Base-by-base conservation (phyloP, 2,113 vertebrate genomes). In the Nesospiza acunhae region DNA sequence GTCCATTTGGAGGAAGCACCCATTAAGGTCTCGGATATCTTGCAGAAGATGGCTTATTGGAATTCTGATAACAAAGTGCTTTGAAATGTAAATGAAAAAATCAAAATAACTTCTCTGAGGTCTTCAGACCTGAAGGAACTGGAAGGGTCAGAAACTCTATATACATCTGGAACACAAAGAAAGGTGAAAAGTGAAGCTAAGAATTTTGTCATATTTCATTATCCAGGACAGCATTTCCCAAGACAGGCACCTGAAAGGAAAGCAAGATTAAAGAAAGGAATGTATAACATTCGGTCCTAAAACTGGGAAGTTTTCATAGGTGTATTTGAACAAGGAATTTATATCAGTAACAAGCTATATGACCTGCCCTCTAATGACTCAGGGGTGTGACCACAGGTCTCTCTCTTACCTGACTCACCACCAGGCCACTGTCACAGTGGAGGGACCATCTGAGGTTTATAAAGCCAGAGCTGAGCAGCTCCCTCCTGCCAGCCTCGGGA, bases 351-450 rank as follows among this genome's bases (percentile, higher is more conserved):
- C 26, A 78, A 39, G 18, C 18, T 33, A 18, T 27, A 39, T 33
- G 28, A 59, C 13, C 39, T 69, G 14, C 17, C 23, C 31, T 87
- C 21, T 41, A 60, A 52, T 0, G 1, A 55, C 19, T 55, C 26
- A 13, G 14, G 31, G 42, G 39, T 53, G 60, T 42, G 28, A 62
- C 60, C 42, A 37, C 13, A 68, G 24, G 22, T 41, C 6, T 52
- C 2, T 31, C 59, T 89, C 55, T 74, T 16, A 52, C 13, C 41
- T 75, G 66, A 52, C 58, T 52, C 37, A 24, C 11, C 2, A 1
- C 39, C 21, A 41, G 56, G 17, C 27, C n/a, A 14, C 37, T 72
- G 60, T 24, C 49, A 22, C 35, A 30, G 42, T 0, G 0, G 7
- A 68, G 6, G 35, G 13, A n/a, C 41, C 13, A n/a, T 5, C 44